These are phyloP conservation scores for Psittacula cyanocephala DNA, from an alignment of 2,113 vertebrate species.

Conservation along the genomic window DNA sequence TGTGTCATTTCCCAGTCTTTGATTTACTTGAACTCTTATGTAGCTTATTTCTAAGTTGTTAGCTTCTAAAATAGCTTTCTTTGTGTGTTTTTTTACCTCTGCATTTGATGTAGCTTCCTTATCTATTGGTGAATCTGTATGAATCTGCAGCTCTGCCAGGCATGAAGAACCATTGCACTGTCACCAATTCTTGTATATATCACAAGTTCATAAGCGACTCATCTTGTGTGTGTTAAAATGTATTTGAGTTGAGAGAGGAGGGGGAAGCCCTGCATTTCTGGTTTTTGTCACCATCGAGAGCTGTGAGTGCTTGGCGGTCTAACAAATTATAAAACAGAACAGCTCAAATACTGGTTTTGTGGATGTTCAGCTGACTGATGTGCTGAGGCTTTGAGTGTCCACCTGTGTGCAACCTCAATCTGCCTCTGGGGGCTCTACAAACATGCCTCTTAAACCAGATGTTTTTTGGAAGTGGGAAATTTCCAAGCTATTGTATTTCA, in stretches of 20 bases:
- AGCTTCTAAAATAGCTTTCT: not conserved
- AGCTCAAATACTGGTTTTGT: not conserved
- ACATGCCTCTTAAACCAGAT: not conserved
- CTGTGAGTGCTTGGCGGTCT: not conserved
- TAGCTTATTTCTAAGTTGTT: not conserved
- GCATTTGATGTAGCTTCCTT: not conserved
- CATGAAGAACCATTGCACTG: not conserved
- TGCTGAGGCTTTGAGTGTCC: not conserved
- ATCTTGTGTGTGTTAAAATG: not conserved
- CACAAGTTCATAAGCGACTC: not conserved
- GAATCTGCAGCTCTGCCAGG: not conserved
- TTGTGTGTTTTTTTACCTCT: not conserved
- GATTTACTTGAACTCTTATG: not conserved
- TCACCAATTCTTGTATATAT: not conserved
- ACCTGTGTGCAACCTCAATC: not conserved
- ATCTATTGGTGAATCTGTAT: not conserved
- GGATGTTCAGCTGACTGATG: not conserved
- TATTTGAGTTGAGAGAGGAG: not conserved
- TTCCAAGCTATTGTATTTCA: not conserved
- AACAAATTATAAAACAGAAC: not conserved
- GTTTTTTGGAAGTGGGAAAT: not conserved
- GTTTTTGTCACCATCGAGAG: not conserved
- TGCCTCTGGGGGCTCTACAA: not conserved
- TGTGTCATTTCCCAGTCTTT: not conserved
- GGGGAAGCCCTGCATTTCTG: not conserved